Evolutionary conservation across 2,797 vertebrate genomes (phyloP).

Genomic region (Decapterus maruadsi): DNA sequence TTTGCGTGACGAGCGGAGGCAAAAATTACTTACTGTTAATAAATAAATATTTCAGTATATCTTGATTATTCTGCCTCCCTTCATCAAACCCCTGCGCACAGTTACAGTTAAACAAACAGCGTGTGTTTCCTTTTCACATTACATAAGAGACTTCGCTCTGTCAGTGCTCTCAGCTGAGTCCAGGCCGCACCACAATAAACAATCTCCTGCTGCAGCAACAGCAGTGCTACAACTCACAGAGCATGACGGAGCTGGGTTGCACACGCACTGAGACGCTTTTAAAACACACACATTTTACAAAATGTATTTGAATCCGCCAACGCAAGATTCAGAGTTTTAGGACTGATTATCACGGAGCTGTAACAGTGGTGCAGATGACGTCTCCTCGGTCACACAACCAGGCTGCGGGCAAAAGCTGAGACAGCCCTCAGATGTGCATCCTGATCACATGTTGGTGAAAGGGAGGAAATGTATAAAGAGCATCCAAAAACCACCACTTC

Average conservation of each 20-base stretch:
- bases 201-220: slow-evolving; percentile 29
- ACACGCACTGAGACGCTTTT: slow-evolving; percentile 4
- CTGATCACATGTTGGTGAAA: neutral
- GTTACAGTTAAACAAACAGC: neutral
- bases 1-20: neutral
- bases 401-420: neutral
- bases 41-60: neutral
- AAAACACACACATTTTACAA: slow-evolving; percentile 1
- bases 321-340: neutral
- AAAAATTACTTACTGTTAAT: neutral
- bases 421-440: neutral
- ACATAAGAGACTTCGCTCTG: slow-evolving; percentile 19
- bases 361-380: neutral
- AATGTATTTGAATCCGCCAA: neutral
- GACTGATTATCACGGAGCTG: neutral
- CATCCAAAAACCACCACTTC: neutral
- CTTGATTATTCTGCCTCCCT: slow-evolving; percentile 1
- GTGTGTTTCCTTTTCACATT: slow-evolving; percentile 36
- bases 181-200: slow-evolving; percentile 41
- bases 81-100: neutral
- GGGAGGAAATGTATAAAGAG: neutral
- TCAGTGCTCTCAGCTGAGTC: slow-evolving; percentile 24
- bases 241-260: slow-evolving; percentile 21
- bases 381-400: neutral
- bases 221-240: slow-evolving; percentile 23